These are phyloP conservation scores for Mythimna lalbum DNA, from an alignment of 2,888 invertebrate genomes.

Conservation along the genomic window DNA sequence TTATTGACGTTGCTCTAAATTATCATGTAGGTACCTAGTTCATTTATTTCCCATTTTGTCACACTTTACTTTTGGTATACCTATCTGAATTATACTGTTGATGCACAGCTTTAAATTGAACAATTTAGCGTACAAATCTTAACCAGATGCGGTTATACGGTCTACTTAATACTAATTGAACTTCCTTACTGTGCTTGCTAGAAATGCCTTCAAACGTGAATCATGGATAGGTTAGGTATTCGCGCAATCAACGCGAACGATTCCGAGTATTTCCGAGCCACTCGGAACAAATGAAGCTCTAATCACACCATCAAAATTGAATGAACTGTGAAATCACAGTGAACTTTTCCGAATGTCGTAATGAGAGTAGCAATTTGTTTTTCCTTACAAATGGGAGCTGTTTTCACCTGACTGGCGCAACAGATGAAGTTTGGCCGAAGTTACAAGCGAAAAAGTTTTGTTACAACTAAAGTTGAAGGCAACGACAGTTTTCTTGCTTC, in stretches of 20 bases:
- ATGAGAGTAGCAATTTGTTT: constrained; percentile 85
- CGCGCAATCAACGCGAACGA: constrained; percentile 25
- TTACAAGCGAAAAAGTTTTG: constrained; percentile 56
- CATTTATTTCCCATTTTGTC: neutral
- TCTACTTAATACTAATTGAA: constrained; percentile 26
- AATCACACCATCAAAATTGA: constrained; percentile 79
- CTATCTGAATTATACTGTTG: neutral
- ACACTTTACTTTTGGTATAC: neutral
- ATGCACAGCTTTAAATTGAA: constrained; percentile 5
- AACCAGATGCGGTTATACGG: neutral
- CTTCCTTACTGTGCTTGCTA: constrained; percentile 2
- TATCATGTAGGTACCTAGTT: too few relatives aligned
- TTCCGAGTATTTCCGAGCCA: constrained; percentile 26
- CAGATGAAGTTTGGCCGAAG: constrained; percentile 79
- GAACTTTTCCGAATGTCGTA: constrained; percentile 82
- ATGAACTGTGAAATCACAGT: constrained; percentile 82
- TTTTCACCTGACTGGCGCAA: constrained; percentile 84
- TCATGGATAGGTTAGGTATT: constrained; percentile 25
- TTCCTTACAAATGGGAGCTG: constrained; percentile 82
- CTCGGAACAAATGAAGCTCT: constrained; percentile 67
- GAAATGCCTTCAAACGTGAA: constrained; percentile 25
- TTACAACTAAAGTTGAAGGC: constrained; percentile 13
- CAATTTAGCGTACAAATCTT: constrained; percentile 1
- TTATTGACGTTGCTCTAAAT: too few relatives aligned
- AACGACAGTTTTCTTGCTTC: constrained; percentile 5